Conservation (phyloP, 1,140 invertebrate species). For the Nylanderia fulva region DNA sequence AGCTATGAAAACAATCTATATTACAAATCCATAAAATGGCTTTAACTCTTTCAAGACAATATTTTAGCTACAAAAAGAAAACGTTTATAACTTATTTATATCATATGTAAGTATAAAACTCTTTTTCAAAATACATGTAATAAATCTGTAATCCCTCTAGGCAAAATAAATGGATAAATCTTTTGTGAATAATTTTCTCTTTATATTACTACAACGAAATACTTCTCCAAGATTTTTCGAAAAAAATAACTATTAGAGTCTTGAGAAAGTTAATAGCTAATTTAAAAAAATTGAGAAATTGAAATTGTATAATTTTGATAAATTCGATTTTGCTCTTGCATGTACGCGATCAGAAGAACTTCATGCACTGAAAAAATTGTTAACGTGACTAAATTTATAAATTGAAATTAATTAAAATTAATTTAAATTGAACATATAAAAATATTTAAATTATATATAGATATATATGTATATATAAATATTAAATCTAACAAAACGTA, state of each 20-base stretch:
- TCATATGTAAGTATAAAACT: too few relatives aligned
- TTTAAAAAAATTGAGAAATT: not conserved
- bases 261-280: not conserved
- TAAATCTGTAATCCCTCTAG: not conserved
- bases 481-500: too few relatives aligned
- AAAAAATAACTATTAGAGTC: not conserved
- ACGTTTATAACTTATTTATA: too few relatives aligned
- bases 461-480: too few relatives aligned
- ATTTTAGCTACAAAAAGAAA: not conserved
- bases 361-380: too few relatives aligned
- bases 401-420: too few relatives aligned
- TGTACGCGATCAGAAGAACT: not conserved
- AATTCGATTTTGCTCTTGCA: not conserved
- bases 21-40: not conserved
- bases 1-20: not conserved
- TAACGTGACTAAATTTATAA: too few relatives aligned
- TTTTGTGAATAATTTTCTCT: not conserved
- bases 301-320: conserved; percentile 17
- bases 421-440: too few relatives aligned
- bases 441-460: too few relatives aligned
- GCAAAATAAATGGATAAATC: not conserved
- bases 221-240: not conserved
- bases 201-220: not conserved
- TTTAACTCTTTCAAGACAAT: conserved; percentile 35
- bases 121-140: not conserved